These are phyloP conservation scores for Sylvia borin DNA, from an alignment of 2,797 vertebrate genomes.

Conservation along the genomic window DNA sequence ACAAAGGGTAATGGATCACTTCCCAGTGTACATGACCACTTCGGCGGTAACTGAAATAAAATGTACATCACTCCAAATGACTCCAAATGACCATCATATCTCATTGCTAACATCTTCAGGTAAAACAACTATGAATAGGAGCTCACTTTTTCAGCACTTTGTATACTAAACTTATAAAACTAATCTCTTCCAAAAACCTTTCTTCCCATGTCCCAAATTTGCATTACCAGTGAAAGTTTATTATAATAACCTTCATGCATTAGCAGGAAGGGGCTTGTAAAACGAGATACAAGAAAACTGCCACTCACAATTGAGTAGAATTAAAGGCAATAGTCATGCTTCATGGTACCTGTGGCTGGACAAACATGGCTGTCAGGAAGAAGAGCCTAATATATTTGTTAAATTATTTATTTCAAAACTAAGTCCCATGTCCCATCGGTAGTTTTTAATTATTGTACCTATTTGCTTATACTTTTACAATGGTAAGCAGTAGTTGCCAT, in stretches of 20 bases:
- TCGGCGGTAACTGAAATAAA: not conserved
- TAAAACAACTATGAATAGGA: not conserved
- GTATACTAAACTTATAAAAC: not conserved
- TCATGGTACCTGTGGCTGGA: not conserved
- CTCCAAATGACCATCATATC: not conserved
- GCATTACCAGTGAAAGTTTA: not conserved
- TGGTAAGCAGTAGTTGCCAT: not conserved
- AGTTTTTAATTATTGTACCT: not conserved
- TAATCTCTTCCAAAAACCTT: not conserved
- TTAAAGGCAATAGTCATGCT: not conserved
- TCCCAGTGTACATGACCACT: not conserved
- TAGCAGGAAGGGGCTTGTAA: not conserved
- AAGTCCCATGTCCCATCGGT: not conserved
- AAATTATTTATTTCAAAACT: not conserved
- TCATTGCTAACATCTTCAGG: not conserved
- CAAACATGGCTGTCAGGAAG: not conserved
- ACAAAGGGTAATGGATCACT: not conserved
- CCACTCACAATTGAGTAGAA: not conserved
- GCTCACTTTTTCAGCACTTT: not conserved
- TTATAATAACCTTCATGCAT: not conserved
- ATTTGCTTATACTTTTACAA: not conserved
- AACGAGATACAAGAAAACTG: not conserved
- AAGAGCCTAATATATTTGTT: not conserved
- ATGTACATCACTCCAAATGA: not conserved
- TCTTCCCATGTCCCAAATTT: not conserved